Evolutionary conservation across 2,888 invertebrate species (phyloP), one percentile per base, ranked within the genome.

Genomic region (Penaeus monodon): DNA sequence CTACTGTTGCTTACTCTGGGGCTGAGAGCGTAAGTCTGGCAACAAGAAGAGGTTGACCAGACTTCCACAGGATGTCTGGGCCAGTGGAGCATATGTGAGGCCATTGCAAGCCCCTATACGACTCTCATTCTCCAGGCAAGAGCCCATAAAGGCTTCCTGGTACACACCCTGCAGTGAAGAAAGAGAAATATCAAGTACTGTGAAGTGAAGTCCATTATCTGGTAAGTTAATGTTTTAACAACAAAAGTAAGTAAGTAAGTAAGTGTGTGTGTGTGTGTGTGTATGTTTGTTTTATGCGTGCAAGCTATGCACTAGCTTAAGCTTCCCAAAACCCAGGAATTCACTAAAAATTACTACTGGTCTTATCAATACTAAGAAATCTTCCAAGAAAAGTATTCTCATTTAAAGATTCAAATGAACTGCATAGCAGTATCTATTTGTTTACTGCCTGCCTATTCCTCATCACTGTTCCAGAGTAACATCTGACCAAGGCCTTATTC

Each of bases 1-100:
- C 70, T 17, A 27, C 70, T 70, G 17, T 20, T 70, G 70, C 88
- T 76, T 80, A 88, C 84, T 76, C 44, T 84, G 84, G 33, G 66
- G 65, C 57, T 84, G 84, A 14, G 64, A 57, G 29, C 84, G 73
- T 27, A 84, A 94, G 90, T 94, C 94, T 10, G 96, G 95, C 91
- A 96, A 92, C 17, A 96, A 92, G 92, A 95, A 96, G 89, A 96
- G 92, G 92, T 96, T 96, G 83, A 96, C 93, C 2, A 95, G 94
- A 49, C 93, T 92, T 1, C 95, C 95, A 91, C 94, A 94, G 77
- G 93, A 93, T 49, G 93, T 93, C 17, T 94, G 93, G 90, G 92
- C 93, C 90, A 95, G 93, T 77, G 93, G 93, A 85, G 94, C 93
- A 29, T 93, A 92, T 68, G 93, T 91, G 90, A 92, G 92, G 38